Percentiles rank a stretch among this genome's conserved stretches.
phyloP scores from a whole-genome alignment of 1,140 invertebrate species.

The Platyura marginata region DNA sequence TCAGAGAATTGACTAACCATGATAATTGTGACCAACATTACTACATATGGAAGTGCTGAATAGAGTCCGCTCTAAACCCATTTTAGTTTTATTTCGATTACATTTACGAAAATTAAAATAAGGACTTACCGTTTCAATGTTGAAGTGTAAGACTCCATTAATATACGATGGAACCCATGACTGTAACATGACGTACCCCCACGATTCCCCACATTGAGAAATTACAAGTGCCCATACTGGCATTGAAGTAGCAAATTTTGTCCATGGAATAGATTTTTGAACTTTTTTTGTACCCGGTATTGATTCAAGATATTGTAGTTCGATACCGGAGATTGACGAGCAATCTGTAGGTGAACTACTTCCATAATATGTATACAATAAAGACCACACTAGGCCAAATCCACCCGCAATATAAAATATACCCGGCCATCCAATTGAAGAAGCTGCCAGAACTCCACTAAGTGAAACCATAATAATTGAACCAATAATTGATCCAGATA shows the following conservation, averaged over 20 bases:
- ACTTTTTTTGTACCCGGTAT: conserved; percentile 12
- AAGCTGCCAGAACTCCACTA: conserved; percentile 43
- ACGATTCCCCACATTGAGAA: conserved; percentile 76
- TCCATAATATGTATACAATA: conserved; percentile 40
- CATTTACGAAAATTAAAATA: no score
- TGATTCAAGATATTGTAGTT: conserved; percentile 40
- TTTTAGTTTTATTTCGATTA: no score
- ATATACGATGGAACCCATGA: conserved; percentile 87
- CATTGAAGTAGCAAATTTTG: conserved; percentile 48
- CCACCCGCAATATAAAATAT: conserved; percentile 61
- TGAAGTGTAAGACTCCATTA: conserved; percentile 54
- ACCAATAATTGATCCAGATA: conserved; percentile 49
- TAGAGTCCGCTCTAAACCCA: conserved; percentile 40
- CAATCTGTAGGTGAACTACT: conserved; percentile 43
- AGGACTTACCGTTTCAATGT: conserved; percentile 37
- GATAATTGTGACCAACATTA: conserved; percentile 49
- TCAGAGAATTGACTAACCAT: conserved; percentile 45
- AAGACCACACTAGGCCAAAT: conserved; percentile 35
- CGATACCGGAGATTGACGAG: conserved; percentile 32
- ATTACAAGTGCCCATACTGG: conserved; percentile 72
- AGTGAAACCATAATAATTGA: conserved; percentile 53
- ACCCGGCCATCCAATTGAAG: conserved; percentile 49
- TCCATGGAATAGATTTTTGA: conserved; percentile 41
- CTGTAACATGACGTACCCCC: conserved; percentile 86
- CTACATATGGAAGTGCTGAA: conserved; percentile 64